Conservation (phyloP, 23 tunicate genomes). For the Trididemnum clinides region DNA sequence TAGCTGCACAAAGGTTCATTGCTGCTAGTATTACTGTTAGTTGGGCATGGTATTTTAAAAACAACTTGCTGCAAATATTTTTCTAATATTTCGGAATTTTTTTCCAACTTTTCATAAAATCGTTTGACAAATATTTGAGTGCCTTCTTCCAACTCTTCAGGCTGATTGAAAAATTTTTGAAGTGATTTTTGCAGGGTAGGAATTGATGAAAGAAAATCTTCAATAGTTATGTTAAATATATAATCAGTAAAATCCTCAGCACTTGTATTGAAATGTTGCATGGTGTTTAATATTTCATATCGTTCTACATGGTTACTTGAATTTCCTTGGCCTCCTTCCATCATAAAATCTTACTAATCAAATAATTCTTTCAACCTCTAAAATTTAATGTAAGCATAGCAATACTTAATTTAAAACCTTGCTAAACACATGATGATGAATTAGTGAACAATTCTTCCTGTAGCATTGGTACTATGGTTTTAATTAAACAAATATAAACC, state of each 20-base stretch:
- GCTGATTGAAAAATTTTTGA: neutral
- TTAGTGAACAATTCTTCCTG: too few relatives aligned
- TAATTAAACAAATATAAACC: too few relatives aligned
- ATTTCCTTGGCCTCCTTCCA: too few relatives aligned
- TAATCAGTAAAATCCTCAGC: conserved; percentile 45
- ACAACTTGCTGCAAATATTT: conserved; percentile 27
- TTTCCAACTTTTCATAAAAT: conserved; percentile 36
- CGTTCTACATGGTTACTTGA: too few relatives aligned
- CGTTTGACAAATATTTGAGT: conserved; percentile 11
- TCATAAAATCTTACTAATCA: too few relatives aligned
- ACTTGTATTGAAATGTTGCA: conserved; percentile 49
- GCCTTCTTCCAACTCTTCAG: conserved; percentile 6
- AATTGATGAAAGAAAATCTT: conserved; percentile 33
- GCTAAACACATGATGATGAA: too few relatives aligned
- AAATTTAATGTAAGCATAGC: too few relatives aligned
- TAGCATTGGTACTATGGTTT: too few relatives aligned
- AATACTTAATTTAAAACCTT: too few relatives aligned
- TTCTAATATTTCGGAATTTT: conserved; percentile 42
- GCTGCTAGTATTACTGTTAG: too few relatives aligned
- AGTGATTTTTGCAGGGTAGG: conserved; percentile 2
- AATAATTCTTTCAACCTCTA: too few relatives aligned
- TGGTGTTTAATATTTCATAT: conserved; percentile 5
- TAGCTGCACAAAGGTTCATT: too few relatives aligned
- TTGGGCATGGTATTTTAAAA: conserved; percentile 24
- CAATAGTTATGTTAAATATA: conserved; percentile 39